Conservation (phyloP, 2,797 vertebrate genomes). For the Characodon lateralis region DNA sequence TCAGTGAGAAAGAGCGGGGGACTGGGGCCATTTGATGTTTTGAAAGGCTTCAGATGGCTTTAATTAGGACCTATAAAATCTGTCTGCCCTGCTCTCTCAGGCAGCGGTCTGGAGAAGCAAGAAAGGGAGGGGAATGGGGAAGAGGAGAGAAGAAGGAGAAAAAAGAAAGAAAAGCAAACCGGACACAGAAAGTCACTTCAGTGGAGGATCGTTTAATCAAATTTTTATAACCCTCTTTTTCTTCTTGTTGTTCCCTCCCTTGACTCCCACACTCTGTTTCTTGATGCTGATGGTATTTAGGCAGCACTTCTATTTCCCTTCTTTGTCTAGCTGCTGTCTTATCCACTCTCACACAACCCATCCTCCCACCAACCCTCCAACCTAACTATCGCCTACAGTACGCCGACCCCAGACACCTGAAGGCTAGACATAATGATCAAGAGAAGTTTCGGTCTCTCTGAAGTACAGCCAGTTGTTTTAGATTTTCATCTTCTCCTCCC, state of each 20-base stretch:
- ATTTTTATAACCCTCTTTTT: slow-evolving; percentile 77
- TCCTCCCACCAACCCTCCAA: slow-evolving; percentile 74
- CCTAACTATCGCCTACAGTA: slow-evolving; percentile 84
- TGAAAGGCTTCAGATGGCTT: slow-evolving; percentile 91
- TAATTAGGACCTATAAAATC: slow-evolving; percentile 93
- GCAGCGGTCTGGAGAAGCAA: slow-evolving; percentile 71
- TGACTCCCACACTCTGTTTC: slow-evolving; percentile 61
- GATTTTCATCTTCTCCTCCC: slow-evolving; percentile 46
- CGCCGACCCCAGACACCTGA: slow-evolving; percentile 89
- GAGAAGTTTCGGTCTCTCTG: slow-evolving; percentile 90
- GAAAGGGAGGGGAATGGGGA: slow-evolving; percentile 55
- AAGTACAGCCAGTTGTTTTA: slow-evolving; percentile 83
- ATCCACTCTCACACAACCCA: slow-evolving; percentile 78
- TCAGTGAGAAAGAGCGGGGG: slow-evolving; percentile 59
- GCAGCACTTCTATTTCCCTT: slow-evolving; percentile 76
- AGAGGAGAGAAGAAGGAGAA: slow-evolving; percentile 10
- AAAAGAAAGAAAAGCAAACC: slow-evolving; percentile 49
- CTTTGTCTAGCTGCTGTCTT: slow-evolving; percentile 92
- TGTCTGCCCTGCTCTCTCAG: slow-evolving; percentile 83
- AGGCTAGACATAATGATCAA: slow-evolving; percentile 95
- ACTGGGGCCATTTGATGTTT: slow-evolving; percentile 82
- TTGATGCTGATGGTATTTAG: slow-evolving; percentile 79
- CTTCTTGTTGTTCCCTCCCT: slow-evolving; percentile 45
- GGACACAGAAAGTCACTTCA: slow-evolving; percentile 81
- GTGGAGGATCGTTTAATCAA: slow-evolving; percentile 77